These are phyloP conservation scores for Julus scandinavius DNA, from an alignment of 2,888 invertebrate species.

Conservation along the genomic window DNA sequence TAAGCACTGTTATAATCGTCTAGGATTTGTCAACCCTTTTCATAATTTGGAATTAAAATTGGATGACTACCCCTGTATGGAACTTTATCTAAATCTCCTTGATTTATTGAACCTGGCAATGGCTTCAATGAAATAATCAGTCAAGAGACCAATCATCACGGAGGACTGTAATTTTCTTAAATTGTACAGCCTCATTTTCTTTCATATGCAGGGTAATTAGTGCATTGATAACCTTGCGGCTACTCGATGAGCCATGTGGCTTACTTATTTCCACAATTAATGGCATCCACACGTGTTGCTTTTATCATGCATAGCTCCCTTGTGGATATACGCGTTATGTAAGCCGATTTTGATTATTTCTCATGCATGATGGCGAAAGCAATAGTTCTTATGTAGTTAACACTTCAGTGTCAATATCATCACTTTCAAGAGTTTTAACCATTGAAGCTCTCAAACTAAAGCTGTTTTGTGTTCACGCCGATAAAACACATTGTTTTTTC, in stretches of 20 bases:
- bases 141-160: background rate
- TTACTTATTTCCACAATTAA: background rate
- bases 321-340: background rate
- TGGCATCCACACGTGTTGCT: slow-evolving; percentile 25
- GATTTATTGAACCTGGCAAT: slow-evolving; percentile 3
- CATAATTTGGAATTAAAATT: background rate
- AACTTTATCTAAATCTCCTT: background rate
- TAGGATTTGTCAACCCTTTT: background rate
- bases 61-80: background rate
- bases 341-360: background rate
- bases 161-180: background rate
- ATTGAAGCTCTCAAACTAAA: background rate
- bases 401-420: slow-evolving; percentile 21
- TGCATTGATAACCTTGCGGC: background rate
- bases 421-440: background rate
- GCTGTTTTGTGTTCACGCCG: background rate
- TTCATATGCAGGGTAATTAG: background rate
- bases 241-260: background rate
- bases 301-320: background rate
- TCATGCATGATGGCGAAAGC: slow-evolving; percentile 1
- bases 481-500: slow-evolving; percentile 12
- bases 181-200: background rate
- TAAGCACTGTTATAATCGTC: background rate
- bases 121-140: background rate
- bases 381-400: background rate